These are phyloP conservation scores for Lithobates pipiens DNA, from an alignment of 2,797 vertebrate genomes.

Conservation along the genomic window DNA sequence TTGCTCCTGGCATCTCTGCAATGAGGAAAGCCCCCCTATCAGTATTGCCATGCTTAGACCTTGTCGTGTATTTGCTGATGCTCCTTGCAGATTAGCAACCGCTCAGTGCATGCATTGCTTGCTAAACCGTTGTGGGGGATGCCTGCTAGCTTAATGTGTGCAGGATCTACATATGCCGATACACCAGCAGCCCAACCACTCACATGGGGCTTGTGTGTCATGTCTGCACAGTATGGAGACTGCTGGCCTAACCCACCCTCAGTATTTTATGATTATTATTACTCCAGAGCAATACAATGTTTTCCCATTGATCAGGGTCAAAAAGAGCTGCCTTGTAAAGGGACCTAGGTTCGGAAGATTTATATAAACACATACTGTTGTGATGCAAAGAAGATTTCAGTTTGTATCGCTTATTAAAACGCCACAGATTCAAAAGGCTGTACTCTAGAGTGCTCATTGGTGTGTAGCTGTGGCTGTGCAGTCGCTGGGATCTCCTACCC, in stretches of 20 bases:
- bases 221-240: not conserved
- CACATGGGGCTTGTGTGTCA: not conserved
- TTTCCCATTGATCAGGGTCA: not conserved
- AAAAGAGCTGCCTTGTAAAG: not conserved
- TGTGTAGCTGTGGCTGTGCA: too few species aligned
- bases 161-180: not conserved
- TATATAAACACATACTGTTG: too few species aligned
- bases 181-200: not conserved
- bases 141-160: slow-evolving; percentile 27
- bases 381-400: too few species aligned
- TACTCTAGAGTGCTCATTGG: too few species aligned
- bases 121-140: slow-evolving; percentile 20
- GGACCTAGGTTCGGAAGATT: too few species aligned
- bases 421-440: too few species aligned
- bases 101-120: slow-evolving; percentile 37
- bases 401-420: too few species aligned
- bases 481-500: too few species aligned
- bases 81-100: slow-evolving; percentile 38
- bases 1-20: slow-evolving; percentile 43
- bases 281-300: too few species aligned
- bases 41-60: slow-evolving; percentile 25
- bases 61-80: slow-evolving; percentile 27
- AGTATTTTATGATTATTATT: not conserved
- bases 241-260: not conserved
- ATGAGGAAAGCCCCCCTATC: slow-evolving; percentile 40